Evolutionary conservation across 2,888 invertebrate genomes (phyloP), one percentile per base, ranked within the genome.

Genomic region (Eledona agricola): DNA sequence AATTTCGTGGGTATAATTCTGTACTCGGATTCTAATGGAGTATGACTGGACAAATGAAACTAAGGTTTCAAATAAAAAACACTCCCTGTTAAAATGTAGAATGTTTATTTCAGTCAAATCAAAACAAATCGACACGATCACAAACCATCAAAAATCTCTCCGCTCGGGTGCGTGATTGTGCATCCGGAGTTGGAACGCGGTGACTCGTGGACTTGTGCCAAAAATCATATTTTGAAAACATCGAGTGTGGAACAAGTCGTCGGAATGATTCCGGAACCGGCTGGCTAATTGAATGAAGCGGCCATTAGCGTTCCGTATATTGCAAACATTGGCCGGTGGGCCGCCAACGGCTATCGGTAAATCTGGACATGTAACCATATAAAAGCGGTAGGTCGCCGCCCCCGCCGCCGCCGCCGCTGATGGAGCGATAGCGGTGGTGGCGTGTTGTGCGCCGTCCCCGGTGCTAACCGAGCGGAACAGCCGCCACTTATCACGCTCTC

Each of bases 281-380:
- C 6, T 17, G 10, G 28, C 26, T 40, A 40, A 40, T 40, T 28
- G 40, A 38, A 38, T 15, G 38, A n/a, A 38, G 38, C 38, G 15
- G 38, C 25, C 38, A 38, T 38, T 38, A 38, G 25, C 38, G 38
- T 15, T 6, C 20, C 34, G 34, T 32, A 37, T 23, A 23, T 38
- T 38, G 13, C 29, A 26, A 51, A 25, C 29, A 45, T 51, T 38
- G 40, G 20, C 20, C 34, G 34, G 52, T 46, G 25, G 46, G 26
- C 23, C 19, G 38, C 35, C 38, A 55, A 50, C 55, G 59, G 56
- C 51, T 57, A 56, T 56, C 59, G 51, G 60, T 53, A 58, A 63
- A 62, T 62, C 63, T 57, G 61, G 54, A 53, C 55, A 58, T 37
- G 51, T 53, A 59, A 64, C 65, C 65, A 57, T 61, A 62, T 59